These are phyloP conservation scores for Phanerotoma sp. DNA, from an alignment of 2,888 invertebrate species.

Conservation along the genomic window DNA sequence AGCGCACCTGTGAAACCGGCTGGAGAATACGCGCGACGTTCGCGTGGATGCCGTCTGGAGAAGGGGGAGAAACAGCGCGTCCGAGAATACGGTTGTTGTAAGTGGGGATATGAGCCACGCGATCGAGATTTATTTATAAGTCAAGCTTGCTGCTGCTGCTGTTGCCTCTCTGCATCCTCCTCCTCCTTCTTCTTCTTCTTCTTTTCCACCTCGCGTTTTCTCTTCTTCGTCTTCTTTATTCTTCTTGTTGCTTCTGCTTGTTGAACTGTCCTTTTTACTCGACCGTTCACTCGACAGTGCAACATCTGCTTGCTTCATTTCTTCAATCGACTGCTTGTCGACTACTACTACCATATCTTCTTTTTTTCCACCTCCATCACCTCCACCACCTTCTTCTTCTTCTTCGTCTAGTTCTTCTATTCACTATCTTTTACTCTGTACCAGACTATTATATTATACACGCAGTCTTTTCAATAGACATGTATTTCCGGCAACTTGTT, in stretches of 20 bases:
- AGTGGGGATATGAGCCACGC: slow-evolving; percentile 56
- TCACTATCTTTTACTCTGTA: neutral
- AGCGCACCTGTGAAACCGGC: slow-evolving; percentile 39
- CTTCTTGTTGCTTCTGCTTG: slow-evolving; percentile 13
- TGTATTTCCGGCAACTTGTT: slow-evolving; percentile 5
- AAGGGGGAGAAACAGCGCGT: neutral
- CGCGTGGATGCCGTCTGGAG: neutral
- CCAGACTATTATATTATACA: too few species aligned
- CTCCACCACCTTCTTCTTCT: too few species aligned
- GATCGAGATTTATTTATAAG: slow-evolving; percentile 59
- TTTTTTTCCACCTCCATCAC: slow-evolving; percentile 17
- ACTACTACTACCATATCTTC: slow-evolving; percentile 20
- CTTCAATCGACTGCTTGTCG: slow-evolving; percentile 29
- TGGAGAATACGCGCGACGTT: slow-evolving; percentile 7
- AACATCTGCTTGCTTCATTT: slow-evolving; percentile 32
- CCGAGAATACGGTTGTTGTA: slow-evolving; percentile 15
- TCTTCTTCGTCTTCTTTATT: slow-evolving; percentile 2
- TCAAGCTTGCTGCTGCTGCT: slow-evolving; percentile 34
- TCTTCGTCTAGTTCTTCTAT: too few species aligned
- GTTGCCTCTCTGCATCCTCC: slow-evolving; percentile 1
- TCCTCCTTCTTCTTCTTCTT: slow-evolving; percentile 7
- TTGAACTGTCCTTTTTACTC: slow-evolving; percentile 29
- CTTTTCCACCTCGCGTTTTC: neutral
- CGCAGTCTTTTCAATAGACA: neutral
- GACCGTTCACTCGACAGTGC: slow-evolving; percentile 27